A percentile compares a stretch with the other conserved stretches of the same genome.
These are phyloP conservation scores for Drosophila aff. DNA, from an alignment of 1,140 invertebrate genomes.

Conservation along the genomic window DNA sequence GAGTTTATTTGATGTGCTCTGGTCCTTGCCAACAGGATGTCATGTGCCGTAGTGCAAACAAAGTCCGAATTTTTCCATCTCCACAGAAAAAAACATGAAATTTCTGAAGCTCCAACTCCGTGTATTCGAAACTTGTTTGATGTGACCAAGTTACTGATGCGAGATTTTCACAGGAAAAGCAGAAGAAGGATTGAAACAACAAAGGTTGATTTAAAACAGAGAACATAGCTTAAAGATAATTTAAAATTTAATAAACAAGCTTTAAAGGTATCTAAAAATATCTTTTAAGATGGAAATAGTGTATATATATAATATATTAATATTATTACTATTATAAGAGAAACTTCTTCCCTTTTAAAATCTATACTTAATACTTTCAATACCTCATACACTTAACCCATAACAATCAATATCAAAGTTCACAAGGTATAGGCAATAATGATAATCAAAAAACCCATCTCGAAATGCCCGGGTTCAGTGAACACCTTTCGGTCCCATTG, in stretches of 20 bases:
- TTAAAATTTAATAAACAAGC: background rate
- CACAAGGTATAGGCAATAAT: constrained; percentile 2
- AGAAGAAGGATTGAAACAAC: background rate
- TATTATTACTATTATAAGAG: no score
- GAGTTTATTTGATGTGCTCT: constrained; percentile 72
- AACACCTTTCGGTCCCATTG: constrained; percentile 32
- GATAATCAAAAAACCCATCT: constrained; percentile 27
- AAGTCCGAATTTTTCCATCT: constrained; percentile 23
- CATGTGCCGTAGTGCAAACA: constrained; percentile 44
- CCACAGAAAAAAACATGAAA: constrained; percentile 19
- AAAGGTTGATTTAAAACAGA: background rate
- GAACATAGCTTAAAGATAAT: background rate
- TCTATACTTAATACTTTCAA: no score
- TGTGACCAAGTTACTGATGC: constrained; percentile 34
- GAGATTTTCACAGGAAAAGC: constrained; percentile 2
- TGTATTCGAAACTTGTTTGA: constrained; percentile 30
- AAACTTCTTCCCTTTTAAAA: background rate
- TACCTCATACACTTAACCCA: background rate
- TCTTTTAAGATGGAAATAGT: no score
- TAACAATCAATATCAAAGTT: constrained; percentile 1
- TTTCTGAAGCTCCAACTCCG: constrained; percentile 6
- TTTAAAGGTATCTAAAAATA: no score
- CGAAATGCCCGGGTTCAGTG: constrained; percentile 18
- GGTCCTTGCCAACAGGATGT: constrained; percentile 30
- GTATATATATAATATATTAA: no score